Conservation (phyloP, 2,797 vertebrate species). For the Bovichtus variegatus region DNA sequence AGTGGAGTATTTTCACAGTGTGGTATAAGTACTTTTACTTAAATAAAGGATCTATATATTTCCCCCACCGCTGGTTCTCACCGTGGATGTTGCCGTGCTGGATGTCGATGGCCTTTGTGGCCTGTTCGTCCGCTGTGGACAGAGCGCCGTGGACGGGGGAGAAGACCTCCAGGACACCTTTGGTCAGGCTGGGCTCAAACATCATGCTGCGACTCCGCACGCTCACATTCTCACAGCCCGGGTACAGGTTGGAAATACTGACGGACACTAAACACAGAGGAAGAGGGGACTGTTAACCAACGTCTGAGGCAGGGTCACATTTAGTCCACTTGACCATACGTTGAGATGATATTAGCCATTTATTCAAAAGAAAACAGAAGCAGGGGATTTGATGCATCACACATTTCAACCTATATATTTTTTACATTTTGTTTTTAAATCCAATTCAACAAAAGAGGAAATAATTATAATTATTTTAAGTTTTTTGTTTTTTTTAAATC, state of each 20-base stretch:
- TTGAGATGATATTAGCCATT: not conserved
- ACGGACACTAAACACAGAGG: constrained; percentile 88
- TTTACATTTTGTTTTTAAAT: not conserved
- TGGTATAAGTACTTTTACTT: too few relatives aligned
- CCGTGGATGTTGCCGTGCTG: constrained; percentile 94
- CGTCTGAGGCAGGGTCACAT: not conserved
- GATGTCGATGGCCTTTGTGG: constrained; percentile 96
- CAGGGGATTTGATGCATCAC: not conserved
- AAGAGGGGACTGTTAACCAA: not conserved
- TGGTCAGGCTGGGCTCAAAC: constrained; percentile 98
- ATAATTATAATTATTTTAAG: not conserved
- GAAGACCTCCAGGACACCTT: constrained; percentile 95
- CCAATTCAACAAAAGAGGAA: not conserved
- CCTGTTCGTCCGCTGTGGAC: constrained; percentile 91
- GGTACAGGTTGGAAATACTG: constrained; percentile 96
- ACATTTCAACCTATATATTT: not conserved
- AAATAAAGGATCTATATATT: too few relatives aligned
- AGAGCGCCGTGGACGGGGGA: constrained; percentile 90
- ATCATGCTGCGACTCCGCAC: constrained; percentile 98
- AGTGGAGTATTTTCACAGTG: too few relatives aligned
- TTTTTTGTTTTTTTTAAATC: not conserved
- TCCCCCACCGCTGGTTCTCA: constrained; percentile 63
- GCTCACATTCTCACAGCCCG: constrained; percentile 97
- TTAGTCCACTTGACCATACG: not conserved
- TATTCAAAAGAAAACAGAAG: not conserved